Evolutionary conservation across 2,113 vertebrate species (phyloP), one percentile per base, ranked within the genome.

Genomic region (Odontesthes bonariensis): DNA sequence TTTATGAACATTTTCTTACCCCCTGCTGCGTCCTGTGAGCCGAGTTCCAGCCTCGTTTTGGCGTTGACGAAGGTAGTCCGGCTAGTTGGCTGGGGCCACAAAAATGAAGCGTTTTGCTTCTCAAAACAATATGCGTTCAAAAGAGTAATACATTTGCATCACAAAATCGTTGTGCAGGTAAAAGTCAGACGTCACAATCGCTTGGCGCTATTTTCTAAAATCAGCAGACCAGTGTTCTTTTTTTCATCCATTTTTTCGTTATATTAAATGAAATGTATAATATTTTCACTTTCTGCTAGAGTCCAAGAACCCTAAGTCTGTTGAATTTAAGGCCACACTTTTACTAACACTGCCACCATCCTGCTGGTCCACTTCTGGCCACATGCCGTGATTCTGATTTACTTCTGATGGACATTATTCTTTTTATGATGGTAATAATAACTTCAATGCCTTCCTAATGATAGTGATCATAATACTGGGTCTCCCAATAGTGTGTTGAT

Each of bases 381-480:
- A 31, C 92, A 84, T 66, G 78, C 83, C 22, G 92, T 16, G 89
- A 83, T 86, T 87, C 77, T 83, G 89, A 93, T 93, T 84, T 85
- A 75, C 87, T 90, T 75, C 71, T 87, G 85, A 91, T 88, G 84
- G 84, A 83, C 86, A 80, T 79, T 85, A 79, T 86, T 87, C 59
- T 80, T 68, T 91, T 89, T 82, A 84, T 79, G 79, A 77, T 80
- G 58, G 83, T 78, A 71, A 89, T 82, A 87, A 88, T 81, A 87
- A 84, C 79, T 82, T 75, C 84, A 60, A 32, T 73, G 53, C 53
- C 9, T 7, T 46, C 62, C 56, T 87, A 91, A 92, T 93, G 91
- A 86, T 72, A 85, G 84, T 61, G 74, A 86, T 88, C 83, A 75
- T 79, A 89, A 80, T 75, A 71, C 61, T 23, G 56, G 69, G 68